phyloP scores from a whole-genome alignment of 1,140 invertebrate species.

The Tyrophagus putrescentiae region DNA sequence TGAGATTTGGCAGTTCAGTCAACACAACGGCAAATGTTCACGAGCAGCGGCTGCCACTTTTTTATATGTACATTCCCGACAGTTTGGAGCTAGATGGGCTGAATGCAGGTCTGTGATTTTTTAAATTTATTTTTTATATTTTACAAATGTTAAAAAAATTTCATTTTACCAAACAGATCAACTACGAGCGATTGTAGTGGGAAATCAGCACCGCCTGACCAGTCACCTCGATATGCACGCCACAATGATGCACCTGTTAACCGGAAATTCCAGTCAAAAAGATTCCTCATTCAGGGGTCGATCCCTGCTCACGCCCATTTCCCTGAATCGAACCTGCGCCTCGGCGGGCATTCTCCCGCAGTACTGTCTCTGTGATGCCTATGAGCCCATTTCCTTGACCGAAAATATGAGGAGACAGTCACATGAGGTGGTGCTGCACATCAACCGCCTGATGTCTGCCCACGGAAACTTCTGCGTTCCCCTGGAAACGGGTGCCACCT shows the following conservation, averaged over 20 bases:
- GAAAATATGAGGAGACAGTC: neutral
- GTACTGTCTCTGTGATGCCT: neutral
- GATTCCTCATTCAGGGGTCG: neutral
- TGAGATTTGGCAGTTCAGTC: neutral
- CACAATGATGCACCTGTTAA: neutral
- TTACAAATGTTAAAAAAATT: too few species aligned
- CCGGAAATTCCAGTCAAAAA: too few species aligned
- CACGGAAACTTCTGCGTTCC: neutral
- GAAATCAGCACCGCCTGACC: neutral
- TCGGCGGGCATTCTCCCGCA: neutral
- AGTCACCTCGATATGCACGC: conserved; percentile 1
- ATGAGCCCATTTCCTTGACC: neutral
- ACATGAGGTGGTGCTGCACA: neutral
- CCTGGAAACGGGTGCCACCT: neutral
- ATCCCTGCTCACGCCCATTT: neutral
- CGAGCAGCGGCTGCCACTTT: neutral
- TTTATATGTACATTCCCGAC: neutral
- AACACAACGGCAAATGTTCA: neutral
- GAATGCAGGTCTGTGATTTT: too few species aligned
- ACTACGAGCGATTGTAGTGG: neutral
- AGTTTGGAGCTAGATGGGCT: neutral
- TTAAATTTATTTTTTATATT: too few species aligned
- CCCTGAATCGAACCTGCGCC: neutral
- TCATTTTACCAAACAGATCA: too few species aligned
- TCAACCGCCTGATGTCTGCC: neutral